These are phyloP conservation scores for Callocephalon fimbriatum DNA, from an alignment of 2,113 vertebrate species.

Conservation along the genomic window DNA sequence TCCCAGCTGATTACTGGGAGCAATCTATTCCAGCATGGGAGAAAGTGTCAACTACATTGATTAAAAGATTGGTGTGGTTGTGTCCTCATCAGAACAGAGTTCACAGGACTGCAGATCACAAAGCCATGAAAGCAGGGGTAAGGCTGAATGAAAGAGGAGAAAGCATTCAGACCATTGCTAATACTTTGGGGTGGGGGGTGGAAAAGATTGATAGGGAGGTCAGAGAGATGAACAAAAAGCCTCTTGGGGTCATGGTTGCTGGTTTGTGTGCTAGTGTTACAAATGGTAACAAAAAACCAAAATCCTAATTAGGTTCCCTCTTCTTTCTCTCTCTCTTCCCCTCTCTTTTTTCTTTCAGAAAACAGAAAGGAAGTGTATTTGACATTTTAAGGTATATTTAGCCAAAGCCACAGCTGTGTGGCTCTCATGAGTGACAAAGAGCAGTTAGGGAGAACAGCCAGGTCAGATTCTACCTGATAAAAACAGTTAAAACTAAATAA, in stretches of 20 bases:
- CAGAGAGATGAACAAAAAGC: background rate
- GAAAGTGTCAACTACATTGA: background rate
- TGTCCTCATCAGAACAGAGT: background rate
- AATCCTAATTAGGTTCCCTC: background rate
- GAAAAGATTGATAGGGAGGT: background rate
- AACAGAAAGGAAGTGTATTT: background rate
- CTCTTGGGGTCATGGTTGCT: background rate
- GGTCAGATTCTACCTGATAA: background rate
- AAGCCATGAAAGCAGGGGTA: background rate
- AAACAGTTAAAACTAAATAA: background rate
- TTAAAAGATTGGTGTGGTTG: background rate
- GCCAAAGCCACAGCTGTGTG: background rate
- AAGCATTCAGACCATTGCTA: background rate
- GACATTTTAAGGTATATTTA: background rate
- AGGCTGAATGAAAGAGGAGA: background rate
- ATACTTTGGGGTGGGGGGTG: background rate
- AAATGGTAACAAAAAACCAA: background rate
- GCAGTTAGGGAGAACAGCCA: background rate
- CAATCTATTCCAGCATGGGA: background rate
- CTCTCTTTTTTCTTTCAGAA: background rate
- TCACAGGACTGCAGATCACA: background rate
- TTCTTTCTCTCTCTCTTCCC: background rate
- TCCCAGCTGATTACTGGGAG: background rate
- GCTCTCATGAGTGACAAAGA: background rate
- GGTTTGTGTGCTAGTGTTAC: background rate